Percentiles rank a stretch among this genome's conserved stretches.
These are phyloP conservation scores for Drosophila nigritarsus DNA, from an alignment of 2,888 invertebrate genomes.

Conservation along the genomic window DNA sequence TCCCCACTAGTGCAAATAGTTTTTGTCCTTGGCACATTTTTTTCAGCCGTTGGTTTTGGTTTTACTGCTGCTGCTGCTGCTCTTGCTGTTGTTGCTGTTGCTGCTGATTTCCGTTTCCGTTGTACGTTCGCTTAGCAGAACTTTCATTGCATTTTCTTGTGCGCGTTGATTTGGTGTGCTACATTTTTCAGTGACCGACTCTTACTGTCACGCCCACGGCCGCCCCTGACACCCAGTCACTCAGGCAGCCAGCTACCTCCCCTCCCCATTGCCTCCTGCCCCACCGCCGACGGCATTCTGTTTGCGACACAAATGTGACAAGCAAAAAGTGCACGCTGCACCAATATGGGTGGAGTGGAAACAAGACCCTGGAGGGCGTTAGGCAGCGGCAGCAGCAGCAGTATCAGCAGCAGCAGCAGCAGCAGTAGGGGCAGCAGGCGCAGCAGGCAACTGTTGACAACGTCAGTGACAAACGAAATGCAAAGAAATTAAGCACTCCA, in stretches of 20 bases:
- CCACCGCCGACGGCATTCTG: slow-evolving; percentile 69
- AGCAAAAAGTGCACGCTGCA: slow-evolving; percentile 78
- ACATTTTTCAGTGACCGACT: slow-evolving; percentile 63
- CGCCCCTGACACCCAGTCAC: slow-evolving; percentile 6
- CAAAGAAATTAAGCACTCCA: slow-evolving; percentile 77
- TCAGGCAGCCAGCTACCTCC: background rate
- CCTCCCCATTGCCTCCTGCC: background rate
- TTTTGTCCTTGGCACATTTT: slow-evolving; percentile 82
- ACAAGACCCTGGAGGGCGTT: slow-evolving; percentile 38
- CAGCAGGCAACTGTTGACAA: slow-evolving; percentile 56
- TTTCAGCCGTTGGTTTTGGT: slow-evolving; percentile 23
- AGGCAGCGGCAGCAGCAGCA: background rate
- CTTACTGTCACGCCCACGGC: slow-evolving; percentile 48
- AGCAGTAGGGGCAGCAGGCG: slow-evolving; percentile 3
- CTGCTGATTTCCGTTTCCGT: slow-evolving; percentile 81
- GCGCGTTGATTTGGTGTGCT: slow-evolving; percentile 71
- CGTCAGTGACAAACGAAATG: slow-evolving; percentile 70
- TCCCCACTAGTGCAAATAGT: slow-evolving; percentile 61
- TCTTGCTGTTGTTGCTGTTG: slow-evolving; percentile 41
- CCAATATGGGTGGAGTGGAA: slow-evolving; percentile 76
- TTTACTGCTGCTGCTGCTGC: slow-evolving; percentile 15
- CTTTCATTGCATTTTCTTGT: slow-evolving; percentile 78
- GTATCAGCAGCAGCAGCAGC: background rate
- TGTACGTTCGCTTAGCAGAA: slow-evolving; percentile 75
- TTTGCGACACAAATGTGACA: slow-evolving; percentile 83